Conservation (phyloP, 2,888 invertebrate genomes). For the Chalcis sispes region DNA sequence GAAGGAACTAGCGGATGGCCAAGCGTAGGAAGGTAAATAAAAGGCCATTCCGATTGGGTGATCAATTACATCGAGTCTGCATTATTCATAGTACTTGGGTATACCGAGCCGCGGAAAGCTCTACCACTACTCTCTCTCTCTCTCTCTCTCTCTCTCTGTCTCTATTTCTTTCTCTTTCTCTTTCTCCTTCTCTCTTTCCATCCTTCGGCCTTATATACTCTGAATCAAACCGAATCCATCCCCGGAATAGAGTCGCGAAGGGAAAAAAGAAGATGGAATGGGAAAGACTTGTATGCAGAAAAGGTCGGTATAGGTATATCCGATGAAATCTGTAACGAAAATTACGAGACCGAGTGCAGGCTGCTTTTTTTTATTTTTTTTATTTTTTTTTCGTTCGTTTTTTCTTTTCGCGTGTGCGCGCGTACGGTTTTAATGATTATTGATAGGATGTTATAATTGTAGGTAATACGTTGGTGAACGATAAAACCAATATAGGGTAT, state of each 20-base stretch:
- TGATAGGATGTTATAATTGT: too few species aligned
- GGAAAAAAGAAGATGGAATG: slow-evolving; percentile 52
- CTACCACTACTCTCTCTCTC: slow-evolving; percentile 61
- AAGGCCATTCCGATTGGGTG: slow-evolving; percentile 76
- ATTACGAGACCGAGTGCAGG: too few species aligned
- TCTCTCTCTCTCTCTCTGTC: slow-evolving; percentile 11
- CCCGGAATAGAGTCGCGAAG: slow-evolving; percentile 30
- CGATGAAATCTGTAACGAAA: too few species aligned
- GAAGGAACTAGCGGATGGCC: slow-evolving; percentile 67
- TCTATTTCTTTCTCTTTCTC: slow-evolving; percentile 58
- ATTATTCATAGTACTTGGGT: slow-evolving; percentile 73
- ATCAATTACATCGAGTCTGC: slow-evolving; percentile 75
- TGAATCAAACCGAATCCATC: slow-evolving; percentile 44
- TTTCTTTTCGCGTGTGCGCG: too few species aligned
- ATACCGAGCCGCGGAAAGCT: slow-evolving; percentile 71
- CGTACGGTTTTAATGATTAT: too few species aligned
- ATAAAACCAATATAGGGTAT: too few species aligned
- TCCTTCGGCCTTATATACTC: slow-evolving; percentile 49
- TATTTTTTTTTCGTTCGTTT: too few species aligned
- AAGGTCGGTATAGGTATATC: too few species aligned
- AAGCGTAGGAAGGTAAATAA: slow-evolving; percentile 75
- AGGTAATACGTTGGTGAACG: too few species aligned
- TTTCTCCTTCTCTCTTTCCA: too few species aligned
- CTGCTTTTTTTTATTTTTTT: too few species aligned
- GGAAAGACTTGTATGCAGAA: slow-evolving; percentile 44